These are phyloP conservation scores for Lophotriccus pileatus DNA, from an alignment of 2,797 vertebrate genomes.

Conservation along the genomic window DNA sequence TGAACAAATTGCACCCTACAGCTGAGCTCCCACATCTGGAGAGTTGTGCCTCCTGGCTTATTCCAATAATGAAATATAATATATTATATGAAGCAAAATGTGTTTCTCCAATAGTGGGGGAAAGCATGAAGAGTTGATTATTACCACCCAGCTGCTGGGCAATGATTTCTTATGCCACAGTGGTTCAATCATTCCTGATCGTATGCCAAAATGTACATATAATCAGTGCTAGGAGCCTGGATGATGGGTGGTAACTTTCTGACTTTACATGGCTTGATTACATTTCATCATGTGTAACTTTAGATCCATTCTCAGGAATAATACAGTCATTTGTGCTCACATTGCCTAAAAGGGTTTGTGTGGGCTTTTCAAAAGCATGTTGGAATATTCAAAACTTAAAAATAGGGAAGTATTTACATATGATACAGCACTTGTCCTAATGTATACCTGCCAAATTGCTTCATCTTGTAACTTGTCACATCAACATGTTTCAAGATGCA, in stretches of 20 bases:
- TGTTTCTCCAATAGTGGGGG: background rate
- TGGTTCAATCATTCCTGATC: background rate
- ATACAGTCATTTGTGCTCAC: background rate
- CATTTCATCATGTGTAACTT: background rate
- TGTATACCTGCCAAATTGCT: conserved; percentile 38
- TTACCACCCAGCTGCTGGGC: background rate
- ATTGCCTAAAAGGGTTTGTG: background rate
- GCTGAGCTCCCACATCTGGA: conserved; percentile 21
- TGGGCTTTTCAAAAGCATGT: background rate
- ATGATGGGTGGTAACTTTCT: background rate
- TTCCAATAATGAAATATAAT: background rate
- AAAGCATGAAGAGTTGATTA: background rate
- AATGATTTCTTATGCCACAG: background rate
- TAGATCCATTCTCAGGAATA: background rate
- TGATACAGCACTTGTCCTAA: conserved; percentile 9
- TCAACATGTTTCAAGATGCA: conserved; percentile 32
- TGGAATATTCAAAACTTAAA: background rate
- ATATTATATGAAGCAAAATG: background rate
- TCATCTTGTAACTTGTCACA: conserved; percentile 39
- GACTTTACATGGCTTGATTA: background rate
- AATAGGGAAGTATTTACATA: conserved; percentile 1
- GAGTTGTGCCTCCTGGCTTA: background rate
- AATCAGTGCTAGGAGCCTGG: background rate
- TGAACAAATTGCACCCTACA: conserved; percentile 1
- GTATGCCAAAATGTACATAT: background rate